These are phyloP conservation scores for Lottia gigantea DNA, from an alignment of 2,888 invertebrate species.

Conservation along the genomic window DNA sequence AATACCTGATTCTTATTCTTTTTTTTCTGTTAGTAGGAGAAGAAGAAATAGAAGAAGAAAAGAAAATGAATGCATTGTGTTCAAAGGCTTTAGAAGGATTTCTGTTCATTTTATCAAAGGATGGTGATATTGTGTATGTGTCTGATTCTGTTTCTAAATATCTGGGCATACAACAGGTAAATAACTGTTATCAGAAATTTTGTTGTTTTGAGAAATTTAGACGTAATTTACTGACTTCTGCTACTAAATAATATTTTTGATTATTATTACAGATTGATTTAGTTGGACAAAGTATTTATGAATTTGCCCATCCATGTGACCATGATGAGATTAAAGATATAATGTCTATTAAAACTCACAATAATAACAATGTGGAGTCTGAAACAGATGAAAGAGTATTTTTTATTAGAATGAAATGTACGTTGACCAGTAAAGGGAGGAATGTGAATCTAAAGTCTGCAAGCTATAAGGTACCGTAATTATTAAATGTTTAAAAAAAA, in stretches of 20 bases:
- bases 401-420: constrained; percentile 90
- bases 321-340: constrained; percentile 85
- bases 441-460: constrained; percentile 96
- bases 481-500: no score
- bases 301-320: constrained; percentile 95
- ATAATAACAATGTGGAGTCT: constrained; percentile 27
- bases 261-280: constrained; percentile 84
- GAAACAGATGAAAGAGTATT: constrained; percentile 70
- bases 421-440: constrained; percentile 92
- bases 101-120: constrained; percentile 84
- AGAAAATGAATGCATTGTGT: constrained; percentile 74
- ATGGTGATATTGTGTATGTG: constrained; percentile 91
- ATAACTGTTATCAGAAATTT: no score
- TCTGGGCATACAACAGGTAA: constrained; percentile 92
- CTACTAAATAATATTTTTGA: neutral
- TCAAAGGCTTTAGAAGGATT: constrained; percentile 91
- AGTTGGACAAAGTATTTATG: constrained; percentile 93
- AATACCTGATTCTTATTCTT: no score
- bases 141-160: constrained; percentile 91
- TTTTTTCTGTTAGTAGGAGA: constrained; percentile 1
- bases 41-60: constrained; percentile 22
- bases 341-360: constrained; percentile 63
- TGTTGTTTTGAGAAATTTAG: no score
- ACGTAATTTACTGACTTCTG: no score
- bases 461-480: constrained; percentile 83